Percentiles rank a stretch among this genome's conserved stretches.
These are phyloP conservation scores for Scaptomyza cyrtandrae DNA, from an alignment of 2,888 invertebrate species.

Conservation along the genomic window DNA sequence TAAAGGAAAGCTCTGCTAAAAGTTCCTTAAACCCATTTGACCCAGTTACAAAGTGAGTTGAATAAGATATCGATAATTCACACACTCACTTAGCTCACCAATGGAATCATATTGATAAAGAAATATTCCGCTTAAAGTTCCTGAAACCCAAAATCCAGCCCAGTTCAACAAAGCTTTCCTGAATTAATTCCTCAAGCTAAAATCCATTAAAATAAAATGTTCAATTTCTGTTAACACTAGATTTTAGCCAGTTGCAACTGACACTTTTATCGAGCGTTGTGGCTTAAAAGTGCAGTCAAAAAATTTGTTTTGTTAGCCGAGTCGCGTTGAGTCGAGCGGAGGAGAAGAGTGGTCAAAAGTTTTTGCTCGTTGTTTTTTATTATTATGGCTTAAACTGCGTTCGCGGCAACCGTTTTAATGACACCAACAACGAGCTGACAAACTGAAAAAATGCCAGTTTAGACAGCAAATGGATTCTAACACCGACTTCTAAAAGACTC, in stretches of 20 bases:
- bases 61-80: too few relatives aligned
- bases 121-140: too few relatives aligned
- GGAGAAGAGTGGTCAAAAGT: slow-evolving; percentile 41
- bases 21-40: too few relatives aligned
- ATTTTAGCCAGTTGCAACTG: slow-evolving; percentile 39
- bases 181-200: too few relatives aligned
- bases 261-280: slow-evolving; percentile 68
- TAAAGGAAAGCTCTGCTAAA: too few relatives aligned
- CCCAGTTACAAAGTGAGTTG: too few relatives aligned
- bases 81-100: too few relatives aligned
- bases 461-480: not conserved
- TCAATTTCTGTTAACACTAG: not conserved
- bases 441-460: slow-evolving; percentile 9
- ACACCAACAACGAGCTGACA: slow-evolving; percentile 51
- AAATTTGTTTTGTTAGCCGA: slow-evolving; percentile 39
- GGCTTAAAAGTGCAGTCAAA: slow-evolving; percentile 24
- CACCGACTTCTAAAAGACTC: not conserved
- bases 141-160: too few relatives aligned
- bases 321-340: not conserved
- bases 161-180: too few relatives aligned
- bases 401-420: slow-evolving; percentile 59
- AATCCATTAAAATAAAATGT: not conserved
- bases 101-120: too few relatives aligned
- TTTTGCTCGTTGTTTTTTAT: slow-evolving; percentile 20
- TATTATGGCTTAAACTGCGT: slow-evolving; percentile 29